phyloP scores from a whole-genome alignment of 2,797 vertebrate species.

The Choloepus didactylus region DNA sequence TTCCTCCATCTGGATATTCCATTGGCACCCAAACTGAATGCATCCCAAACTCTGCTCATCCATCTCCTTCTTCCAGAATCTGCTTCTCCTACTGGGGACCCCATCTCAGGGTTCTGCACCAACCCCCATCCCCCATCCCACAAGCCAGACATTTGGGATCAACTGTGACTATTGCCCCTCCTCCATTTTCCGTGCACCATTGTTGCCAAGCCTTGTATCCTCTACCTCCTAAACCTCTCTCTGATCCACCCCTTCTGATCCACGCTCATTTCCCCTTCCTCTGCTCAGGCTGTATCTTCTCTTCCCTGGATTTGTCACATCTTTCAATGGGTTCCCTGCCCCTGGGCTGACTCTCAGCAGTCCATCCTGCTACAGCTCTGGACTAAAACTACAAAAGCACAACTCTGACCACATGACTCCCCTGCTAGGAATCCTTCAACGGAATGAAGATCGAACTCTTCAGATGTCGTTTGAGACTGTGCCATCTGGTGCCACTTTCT shows the following conservation, averaged over 20 bases:
- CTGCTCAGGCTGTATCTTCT: neutral
- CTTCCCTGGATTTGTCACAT: neutral
- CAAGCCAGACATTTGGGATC: neutral
- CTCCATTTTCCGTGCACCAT: neutral
- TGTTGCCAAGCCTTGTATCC: accelerated
- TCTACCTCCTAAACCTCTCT: neutral
- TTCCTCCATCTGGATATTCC: neutral
- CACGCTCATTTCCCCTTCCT: neutral
- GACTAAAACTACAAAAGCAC: too few species aligned
- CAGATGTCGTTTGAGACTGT: neutral
- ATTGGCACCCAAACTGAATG: too few species aligned
- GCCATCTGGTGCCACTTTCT: neutral
- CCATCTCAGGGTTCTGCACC: neutral
- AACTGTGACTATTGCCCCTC: neutral
- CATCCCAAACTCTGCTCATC: neutral
- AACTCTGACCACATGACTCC: neutral
- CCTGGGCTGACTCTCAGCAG: neutral
- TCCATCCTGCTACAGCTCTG: neutral
- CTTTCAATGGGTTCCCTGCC: neutral
- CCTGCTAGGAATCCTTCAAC: neutral
- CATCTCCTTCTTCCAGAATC: neutral
- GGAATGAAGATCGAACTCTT: neutral
- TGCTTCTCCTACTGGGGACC: neutral
- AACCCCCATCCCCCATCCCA: too few species aligned
- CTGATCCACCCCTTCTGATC: too few species aligned